Evolutionary conservation across 2,113 vertebrate species (phyloP), one percentile per base, ranked within the genome.

Genomic region (Phainopepla nitens): DNA sequence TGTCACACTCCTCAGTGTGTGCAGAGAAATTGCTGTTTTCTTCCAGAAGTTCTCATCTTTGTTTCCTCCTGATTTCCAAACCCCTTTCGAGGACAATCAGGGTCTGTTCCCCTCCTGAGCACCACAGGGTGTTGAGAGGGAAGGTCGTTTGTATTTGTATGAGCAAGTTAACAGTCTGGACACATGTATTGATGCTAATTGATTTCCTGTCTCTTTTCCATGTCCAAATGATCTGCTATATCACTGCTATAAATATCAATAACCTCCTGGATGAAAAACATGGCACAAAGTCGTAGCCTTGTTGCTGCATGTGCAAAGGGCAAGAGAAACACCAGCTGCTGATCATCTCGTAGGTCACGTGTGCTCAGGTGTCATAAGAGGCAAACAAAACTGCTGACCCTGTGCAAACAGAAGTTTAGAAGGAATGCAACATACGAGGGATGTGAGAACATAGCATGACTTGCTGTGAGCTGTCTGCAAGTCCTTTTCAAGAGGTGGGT

Each of bases 211-310:
- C 95, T 83, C 75, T 77, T 94, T 93, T 56, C 70, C 85, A 86
- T 91, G 85, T 94, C 82, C 85, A 86, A 78, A 93, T 88, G 93
- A 91, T 94, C 87, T 94, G 81, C 87, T 94, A 11, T 87, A 92
- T 95, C 58, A 77, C 78, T 70, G 70, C 87, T 71, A 90, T 88
- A 91, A 94, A 86, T 83, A 96, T 86, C 93, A 88, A 82, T 83
- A 93, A 77, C 71, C 51, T 94, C 54, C 68, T 76, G 44, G 39
- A 61, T 86, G 62, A 70, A 68, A 82, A 90, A 60, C 13, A 2
- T 33, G 60, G 44, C 61, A 82, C 78, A 44, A 72, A 91, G 60
- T 79, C 0, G 0, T 64, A 60, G 53, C 41, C 39, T 72, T 44
- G 24, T 19, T 92, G 51, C 44, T 79, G n/a, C 2, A 0, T 11